A percentile compares a stretch with the other conserved stretches of the same genome.
phyloP scores from a whole-genome alignment of 23 tunicate species.

The Corella eumyota region DNA sequence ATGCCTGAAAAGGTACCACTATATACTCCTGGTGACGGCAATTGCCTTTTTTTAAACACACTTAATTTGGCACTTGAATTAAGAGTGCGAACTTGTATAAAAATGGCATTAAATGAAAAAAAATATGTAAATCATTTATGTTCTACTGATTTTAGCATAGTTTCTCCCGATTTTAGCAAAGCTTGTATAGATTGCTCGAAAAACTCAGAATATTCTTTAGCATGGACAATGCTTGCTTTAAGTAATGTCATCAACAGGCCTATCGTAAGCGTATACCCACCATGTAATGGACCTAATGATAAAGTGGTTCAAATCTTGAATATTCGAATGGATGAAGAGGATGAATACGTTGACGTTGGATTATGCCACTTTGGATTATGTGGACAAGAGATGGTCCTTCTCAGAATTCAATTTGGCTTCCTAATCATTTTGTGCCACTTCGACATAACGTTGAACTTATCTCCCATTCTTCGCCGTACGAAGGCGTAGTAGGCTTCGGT shows the following conservation, averaged over 20 bases:
- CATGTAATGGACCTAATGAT: background rate
- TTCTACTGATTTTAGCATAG: background rate
- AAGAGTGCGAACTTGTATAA: background rate
- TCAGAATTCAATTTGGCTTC: too few relatives aligned
- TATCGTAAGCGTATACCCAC: background rate
- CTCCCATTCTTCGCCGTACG: too few relatives aligned
- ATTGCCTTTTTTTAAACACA: background rate
- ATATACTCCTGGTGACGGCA: background rate
- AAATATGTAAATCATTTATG: background rate
- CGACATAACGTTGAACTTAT: too few relatives aligned
- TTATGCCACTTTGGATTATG: too few relatives aligned
- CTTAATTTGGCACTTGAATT: background rate
- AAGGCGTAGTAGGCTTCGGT: too few relatives aligned
- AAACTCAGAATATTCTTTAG: background rate
- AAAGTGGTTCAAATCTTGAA: background rate
- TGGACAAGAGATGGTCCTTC: too few relatives aligned
- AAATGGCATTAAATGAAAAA: background rate
- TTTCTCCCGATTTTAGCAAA: background rate
- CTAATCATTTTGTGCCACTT: too few relatives aligned
- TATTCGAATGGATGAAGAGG: background rate
- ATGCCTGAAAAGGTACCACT: background rate
- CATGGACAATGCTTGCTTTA: background rate
- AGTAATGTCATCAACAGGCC: background rate
- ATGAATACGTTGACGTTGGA: too few relatives aligned
- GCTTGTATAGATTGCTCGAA: background rate